phyloP scores from a whole-genome alignment of 2,797 vertebrate species.

The Schizopygopsis malacanthus region DNA sequence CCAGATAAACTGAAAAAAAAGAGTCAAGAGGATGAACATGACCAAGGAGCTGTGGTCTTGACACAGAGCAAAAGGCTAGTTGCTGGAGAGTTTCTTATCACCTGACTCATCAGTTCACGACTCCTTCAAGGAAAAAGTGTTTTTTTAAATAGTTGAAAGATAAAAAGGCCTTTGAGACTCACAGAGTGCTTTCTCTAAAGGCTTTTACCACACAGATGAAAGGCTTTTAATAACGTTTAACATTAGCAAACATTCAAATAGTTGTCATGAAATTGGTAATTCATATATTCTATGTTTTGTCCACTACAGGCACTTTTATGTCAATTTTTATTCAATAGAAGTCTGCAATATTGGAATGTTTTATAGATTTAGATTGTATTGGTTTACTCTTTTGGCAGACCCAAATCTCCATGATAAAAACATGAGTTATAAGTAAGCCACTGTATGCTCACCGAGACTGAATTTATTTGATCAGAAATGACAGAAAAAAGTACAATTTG shows the following conservation, averaged over 20 bases:
- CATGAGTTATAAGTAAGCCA: background rate
- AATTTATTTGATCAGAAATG: background rate
- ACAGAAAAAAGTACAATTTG: background rate
- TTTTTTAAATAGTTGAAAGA: conserved; percentile 27
- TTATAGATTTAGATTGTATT: background rate
- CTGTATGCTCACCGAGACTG: background rate
- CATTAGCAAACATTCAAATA: background rate
- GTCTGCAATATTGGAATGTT: background rate
- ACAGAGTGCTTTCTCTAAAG: background rate
- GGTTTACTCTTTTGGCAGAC: background rate
- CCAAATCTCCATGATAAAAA: background rate
- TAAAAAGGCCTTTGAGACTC: background rate
- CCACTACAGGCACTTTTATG: background rate
- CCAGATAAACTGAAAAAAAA: conserved; percentile 65
- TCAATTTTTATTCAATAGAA: background rate
- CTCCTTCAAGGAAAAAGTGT: conserved; percentile 6
- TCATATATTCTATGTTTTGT: background rate
- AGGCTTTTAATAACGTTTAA: background rate
- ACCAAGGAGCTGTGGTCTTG: background rate
- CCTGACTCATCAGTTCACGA: conserved; percentile 38
- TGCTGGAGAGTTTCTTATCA: conserved; percentile 32
- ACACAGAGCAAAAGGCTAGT: conserved; percentile 5
- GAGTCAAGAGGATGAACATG: conserved; percentile 57
- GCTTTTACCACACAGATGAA: background rate
- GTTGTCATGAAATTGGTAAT: conserved; percentile 6